phyloP scores from a whole-genome alignment of 2,797 vertebrate species.

The Sibirionetta formosa region DNA sequence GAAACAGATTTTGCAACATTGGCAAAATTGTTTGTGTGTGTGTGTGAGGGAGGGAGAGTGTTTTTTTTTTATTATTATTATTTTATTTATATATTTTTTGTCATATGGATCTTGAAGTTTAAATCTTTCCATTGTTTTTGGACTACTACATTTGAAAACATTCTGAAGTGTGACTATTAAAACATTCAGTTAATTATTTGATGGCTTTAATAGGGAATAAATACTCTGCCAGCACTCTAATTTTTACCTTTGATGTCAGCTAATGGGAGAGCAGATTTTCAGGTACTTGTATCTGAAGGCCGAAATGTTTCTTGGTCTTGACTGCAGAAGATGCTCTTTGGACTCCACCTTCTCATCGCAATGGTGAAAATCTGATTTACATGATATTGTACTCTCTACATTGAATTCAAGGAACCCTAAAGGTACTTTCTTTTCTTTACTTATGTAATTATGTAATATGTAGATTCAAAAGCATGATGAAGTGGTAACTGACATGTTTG shows the following conservation, averaged over 20 bases:
- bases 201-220: background rate
- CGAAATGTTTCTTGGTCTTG: background rate
- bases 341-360: fast-evolving
- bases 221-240: background rate
- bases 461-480: background rate
- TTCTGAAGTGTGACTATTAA: background rate
- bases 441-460: background rate
- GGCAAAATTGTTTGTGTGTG: background rate
- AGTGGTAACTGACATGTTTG: background rate
- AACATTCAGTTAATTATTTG: background rate
- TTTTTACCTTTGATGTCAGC: background rate
- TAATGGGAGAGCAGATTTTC: background rate
- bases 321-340: background rate
- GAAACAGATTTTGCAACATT: background rate
- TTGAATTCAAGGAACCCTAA: background rate
- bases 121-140: background rate
- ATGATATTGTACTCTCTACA: background rate
- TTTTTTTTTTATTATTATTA: background rate
- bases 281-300: background rate
- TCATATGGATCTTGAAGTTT: background rate
- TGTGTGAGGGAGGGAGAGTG: no score
- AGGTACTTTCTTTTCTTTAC: background rate
- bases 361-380: background rate
- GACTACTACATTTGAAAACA: background rate
- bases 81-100: background rate